A percentile compares a stretch with the other conserved stretches of the same genome.
Conservation (phyloP, 35 echinoderm and acorn worm species). For the Ptychodera flava region DNA sequence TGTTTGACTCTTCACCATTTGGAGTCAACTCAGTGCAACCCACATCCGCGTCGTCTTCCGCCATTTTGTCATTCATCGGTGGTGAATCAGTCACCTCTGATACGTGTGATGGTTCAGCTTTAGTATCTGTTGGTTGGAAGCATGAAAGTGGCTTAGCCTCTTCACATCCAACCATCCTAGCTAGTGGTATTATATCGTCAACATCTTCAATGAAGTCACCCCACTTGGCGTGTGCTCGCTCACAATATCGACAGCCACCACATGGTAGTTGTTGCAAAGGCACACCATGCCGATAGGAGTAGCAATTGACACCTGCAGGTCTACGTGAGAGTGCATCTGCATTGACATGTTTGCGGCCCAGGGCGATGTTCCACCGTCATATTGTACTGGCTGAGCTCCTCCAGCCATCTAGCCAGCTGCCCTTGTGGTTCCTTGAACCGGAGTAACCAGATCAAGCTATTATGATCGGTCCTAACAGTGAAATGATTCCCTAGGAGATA, state of each 20-base stretch:
- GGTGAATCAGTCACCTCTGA: background rate
- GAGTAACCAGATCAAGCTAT: conserved; percentile 31
- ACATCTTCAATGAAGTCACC: conserved; percentile 34
- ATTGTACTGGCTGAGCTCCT: conserved; percentile 28
- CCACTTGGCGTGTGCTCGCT: conserved; percentile 34
- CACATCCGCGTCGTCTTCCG: too few relatives aligned
- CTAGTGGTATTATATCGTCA: conserved; percentile 39
- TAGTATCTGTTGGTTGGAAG: background rate
- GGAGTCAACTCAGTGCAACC: too few relatives aligned
- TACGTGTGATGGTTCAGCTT: background rate
- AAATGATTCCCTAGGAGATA: conserved; percentile 32
- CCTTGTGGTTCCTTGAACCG: conserved; percentile 18
- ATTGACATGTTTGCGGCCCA: background rate
- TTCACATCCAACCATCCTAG: too few relatives aligned
- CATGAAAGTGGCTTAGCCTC: too few relatives aligned
- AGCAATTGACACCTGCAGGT: background rate
- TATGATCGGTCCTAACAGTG: conserved; percentile 21
- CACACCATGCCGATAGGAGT: background rate
- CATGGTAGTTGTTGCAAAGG: conserved; percentile 26
- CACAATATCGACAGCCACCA: conserved; percentile 39
- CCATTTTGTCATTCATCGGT: background rate
- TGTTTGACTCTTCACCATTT: too few relatives aligned
- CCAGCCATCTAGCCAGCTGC: conserved; percentile 16
- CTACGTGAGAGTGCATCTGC: conserved; percentile 14
- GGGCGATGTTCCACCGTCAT: conserved; percentile 6